Base-by-base conservation (phyloP, 2,888 invertebrate genomes). In the Encarsia formosa region DNA sequence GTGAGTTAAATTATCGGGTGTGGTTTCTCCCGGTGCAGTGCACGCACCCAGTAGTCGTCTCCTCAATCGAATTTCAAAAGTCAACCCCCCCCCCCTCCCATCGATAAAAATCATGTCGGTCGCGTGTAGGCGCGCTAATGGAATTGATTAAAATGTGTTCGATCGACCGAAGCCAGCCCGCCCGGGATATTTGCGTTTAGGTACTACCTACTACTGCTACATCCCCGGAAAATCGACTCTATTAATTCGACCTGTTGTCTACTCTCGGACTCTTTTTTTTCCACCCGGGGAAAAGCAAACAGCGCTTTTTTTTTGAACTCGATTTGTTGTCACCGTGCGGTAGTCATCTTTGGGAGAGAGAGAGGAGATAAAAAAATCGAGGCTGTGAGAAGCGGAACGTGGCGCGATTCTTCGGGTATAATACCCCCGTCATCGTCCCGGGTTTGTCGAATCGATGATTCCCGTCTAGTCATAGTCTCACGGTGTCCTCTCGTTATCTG, bases 121-220 rank as follows among this genome's bases (percentile, higher is more conserved):
- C 44, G 35, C 53, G 54, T 60, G 59, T 66, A 67, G 61, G 61
- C 61, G 63, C 67, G 67, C 71, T 70, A 73, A 71, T 73, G 70
- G 70, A 72, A 71, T 72, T 72, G 73, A 73, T 72, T 73, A 71
- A 73, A 73, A 71, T 72, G 71, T 70, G 71, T 71, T 67, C 69
- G 69, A 68, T 71, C 71, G 66, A 71, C 67, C 67, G 67, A 67
- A 67, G 66, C 23, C n/a, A 4, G 32, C 49, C 57, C 60, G 62
- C 67, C 62, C 66, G 67, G 68, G 70, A 70, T 70, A 68, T 71
- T 70, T 68, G 68, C 66, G 65, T 69, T 70, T 63, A 65, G 66
- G 63, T 63, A 69, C 66, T 65, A 63, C 64, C n/a, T n/a, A n/a
- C n/a, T n/a, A n/a, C n/a, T n/a, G n/a, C n/a, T n/a, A n/a, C n/a